Evolutionary conservation across 2,888 invertebrate species (phyloP).

Genomic region (Clepsis dumicolana): DNA sequence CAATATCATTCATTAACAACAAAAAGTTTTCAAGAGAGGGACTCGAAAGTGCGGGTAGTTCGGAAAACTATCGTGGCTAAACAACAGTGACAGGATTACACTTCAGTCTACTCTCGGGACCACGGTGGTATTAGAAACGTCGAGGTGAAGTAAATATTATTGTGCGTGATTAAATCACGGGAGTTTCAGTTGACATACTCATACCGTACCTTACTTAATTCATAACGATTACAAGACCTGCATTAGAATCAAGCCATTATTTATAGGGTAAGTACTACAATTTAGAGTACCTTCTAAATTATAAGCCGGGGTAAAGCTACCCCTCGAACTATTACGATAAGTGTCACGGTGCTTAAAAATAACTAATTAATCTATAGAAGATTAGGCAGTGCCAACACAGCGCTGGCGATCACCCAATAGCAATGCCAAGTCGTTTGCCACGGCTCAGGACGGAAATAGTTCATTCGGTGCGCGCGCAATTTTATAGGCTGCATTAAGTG

Average conservation of each 20-base stretch:
- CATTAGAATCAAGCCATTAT: background rate
- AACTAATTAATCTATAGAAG: conserved; percentile 34
- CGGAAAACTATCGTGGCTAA: no score
- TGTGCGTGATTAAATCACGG: no score
- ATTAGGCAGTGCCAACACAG: conserved; percentile 10
- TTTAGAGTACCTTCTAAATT: background rate
- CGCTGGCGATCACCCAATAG: conserved; percentile 38
- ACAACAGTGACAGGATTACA: no score
- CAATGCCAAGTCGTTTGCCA: conserved; percentile 31
- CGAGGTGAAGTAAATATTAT: no score
- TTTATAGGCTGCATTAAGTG: conserved; percentile 23
- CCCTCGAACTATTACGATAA: conserved; percentile 7
- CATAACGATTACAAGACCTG: background rate
- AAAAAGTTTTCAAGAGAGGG: no score
- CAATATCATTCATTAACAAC: no score
- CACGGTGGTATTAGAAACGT: no score
- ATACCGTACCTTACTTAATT: background rate
- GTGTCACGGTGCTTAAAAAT: conserved; percentile 37
- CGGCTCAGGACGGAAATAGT: conserved; percentile 28
- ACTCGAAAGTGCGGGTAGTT: no score
- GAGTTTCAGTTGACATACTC: no score
- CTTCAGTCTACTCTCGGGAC: no score
- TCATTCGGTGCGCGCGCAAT: conserved; percentile 8
- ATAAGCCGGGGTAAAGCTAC: background rate
- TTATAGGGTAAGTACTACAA: background rate